These are phyloP conservation scores for Toxostoma redivivum DNA, from an alignment of 2,113 vertebrate genomes.

Conservation along the genomic window DNA sequence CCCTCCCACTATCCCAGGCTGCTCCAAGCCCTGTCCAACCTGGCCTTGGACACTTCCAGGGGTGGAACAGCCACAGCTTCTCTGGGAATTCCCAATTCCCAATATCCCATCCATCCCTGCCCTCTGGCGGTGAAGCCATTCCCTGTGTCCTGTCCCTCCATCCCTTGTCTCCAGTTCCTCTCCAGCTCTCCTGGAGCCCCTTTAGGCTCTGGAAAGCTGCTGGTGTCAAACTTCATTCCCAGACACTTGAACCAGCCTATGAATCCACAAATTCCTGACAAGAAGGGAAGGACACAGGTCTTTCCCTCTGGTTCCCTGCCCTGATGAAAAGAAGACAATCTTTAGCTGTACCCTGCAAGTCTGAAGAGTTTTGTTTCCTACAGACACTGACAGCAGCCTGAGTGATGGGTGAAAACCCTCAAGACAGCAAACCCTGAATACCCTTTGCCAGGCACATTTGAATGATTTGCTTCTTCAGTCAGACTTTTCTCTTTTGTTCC, in stretches of 20 bases:
- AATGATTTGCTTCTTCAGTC: neutral
- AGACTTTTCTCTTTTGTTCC: conserved; percentile 19
- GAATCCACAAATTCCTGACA: neutral
- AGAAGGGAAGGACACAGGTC: neutral
- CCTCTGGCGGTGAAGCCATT: neutral
- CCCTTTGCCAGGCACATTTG: neutral
- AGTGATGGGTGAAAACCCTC: neutral
- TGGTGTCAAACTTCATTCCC: neutral
- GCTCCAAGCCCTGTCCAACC: rapidly evolving
- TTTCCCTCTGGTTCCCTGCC: neutral
- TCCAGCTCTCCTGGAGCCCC: neutral
- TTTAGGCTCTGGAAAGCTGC: neutral
- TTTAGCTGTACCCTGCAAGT: neutral
- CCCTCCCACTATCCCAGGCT: rapidly evolving
- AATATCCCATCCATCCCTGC: neutral
- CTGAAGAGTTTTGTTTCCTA: neutral
- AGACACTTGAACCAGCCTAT: rapidly evolving
- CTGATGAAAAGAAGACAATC: neutral
- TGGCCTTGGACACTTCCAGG: neutral
- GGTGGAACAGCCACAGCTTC: neutral
- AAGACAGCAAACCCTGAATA: neutral
- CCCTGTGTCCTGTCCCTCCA: neutral
- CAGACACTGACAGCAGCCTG: neutral
- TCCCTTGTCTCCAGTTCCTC: neutral
- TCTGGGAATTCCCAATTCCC: neutral